A percentile compares a stretch with the other conserved stretches of the same genome.
phyloP scores from a whole-genome alignment of 2,113 vertebrate species.

The Poeciliopsis occidentalis region DNA sequence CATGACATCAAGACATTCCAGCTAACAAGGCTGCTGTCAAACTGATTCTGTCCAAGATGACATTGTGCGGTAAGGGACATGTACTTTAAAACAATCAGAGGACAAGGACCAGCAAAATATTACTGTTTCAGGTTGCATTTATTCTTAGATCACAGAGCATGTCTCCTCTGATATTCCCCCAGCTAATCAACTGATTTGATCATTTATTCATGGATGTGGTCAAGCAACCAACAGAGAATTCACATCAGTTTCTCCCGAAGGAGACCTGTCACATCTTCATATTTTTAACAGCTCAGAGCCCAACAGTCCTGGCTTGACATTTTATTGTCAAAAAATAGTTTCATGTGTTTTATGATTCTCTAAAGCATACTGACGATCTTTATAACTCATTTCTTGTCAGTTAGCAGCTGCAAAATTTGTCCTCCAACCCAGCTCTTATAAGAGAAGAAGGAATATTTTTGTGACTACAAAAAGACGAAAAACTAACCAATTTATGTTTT shows the following conservation, averaged over 20 bases:
- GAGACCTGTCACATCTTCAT: slow-evolving; percentile 79
- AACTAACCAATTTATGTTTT: neutral
- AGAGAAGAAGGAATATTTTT: neutral
- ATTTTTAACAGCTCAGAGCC: slow-evolving; percentile 79
- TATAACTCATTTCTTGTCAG: neutral
- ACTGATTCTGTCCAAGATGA: slow-evolving; percentile 58
- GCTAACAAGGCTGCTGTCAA: slow-evolving; percentile 61
- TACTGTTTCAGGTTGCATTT: slow-evolving; percentile 50
- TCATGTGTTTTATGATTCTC: neutral
- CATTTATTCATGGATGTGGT: slow-evolving; percentile 78
- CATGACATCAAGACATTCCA: slow-evolving; percentile 48
- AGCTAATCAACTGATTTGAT: slow-evolving; percentile 68
- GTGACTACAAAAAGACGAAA: neutral
- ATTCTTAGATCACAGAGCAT: slow-evolving; percentile 58
- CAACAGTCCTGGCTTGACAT: slow-evolving; percentile 68
- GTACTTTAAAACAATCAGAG: slow-evolving; percentile 38
- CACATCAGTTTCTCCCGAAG: slow-evolving; percentile 65
- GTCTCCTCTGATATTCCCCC: slow-evolving; percentile 72
- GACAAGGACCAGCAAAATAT: slow-evolving; percentile 20
- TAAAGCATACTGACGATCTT: neutral
- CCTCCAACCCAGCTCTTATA: neutral
- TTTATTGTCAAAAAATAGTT: slow-evolving; percentile 42
- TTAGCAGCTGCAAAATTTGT: neutral
- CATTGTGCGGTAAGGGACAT: slow-evolving; percentile 49
- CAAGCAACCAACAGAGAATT: slow-evolving; percentile 67